These are phyloP conservation scores for Adelges cooleyi DNA, from an alignment of 1,140 invertebrate genomes.

Conservation along the genomic window DNA sequence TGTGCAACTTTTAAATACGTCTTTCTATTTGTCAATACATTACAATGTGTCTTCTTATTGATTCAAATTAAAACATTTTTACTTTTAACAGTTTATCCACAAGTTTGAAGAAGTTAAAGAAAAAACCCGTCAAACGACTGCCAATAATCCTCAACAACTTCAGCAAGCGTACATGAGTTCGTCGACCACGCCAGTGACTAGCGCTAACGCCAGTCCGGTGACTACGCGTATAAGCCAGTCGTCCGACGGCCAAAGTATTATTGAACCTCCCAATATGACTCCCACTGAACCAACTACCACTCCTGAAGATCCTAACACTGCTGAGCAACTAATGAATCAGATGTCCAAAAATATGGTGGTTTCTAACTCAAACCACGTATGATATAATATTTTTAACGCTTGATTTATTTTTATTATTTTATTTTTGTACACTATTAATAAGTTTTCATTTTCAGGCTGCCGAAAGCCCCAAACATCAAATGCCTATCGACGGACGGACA, in stretches of 20 bases:
- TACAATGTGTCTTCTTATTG: too few species aligned
- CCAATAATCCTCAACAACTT: conserved; percentile 48
- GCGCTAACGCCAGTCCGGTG: conserved; percentile 73
- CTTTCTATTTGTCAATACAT: too few species aligned
- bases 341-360: conserved; percentile 14
- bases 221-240: conserved; percentile 43
- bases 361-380: conserved; percentile 19
- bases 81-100: conserved; percentile 74
- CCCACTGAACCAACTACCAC: conserved; percentile 27
- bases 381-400: background rate
- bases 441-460: conserved; percentile 37
- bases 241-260: conserved; percentile 35
- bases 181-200: conserved; percentile 61
- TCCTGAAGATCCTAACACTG: conserved; percentile 8
- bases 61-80: too few species aligned
- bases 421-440: background rate
- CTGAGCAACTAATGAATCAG: conserved; percentile 22
- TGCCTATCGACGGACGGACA: conserved; percentile 35
- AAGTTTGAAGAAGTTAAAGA: conserved; percentile 98
- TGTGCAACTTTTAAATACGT: too few species aligned
- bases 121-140: conserved; percentile 61
- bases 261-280: conserved; percentile 41
- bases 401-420: background rate
- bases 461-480: conserved; percentile 51
- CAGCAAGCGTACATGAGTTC: conserved; percentile 40